Percentiles rank a stretch among this genome's conserved stretches.
Conservation (phyloP, 2,888 invertebrate genomes). For the Nasonia oneida region DNA sequence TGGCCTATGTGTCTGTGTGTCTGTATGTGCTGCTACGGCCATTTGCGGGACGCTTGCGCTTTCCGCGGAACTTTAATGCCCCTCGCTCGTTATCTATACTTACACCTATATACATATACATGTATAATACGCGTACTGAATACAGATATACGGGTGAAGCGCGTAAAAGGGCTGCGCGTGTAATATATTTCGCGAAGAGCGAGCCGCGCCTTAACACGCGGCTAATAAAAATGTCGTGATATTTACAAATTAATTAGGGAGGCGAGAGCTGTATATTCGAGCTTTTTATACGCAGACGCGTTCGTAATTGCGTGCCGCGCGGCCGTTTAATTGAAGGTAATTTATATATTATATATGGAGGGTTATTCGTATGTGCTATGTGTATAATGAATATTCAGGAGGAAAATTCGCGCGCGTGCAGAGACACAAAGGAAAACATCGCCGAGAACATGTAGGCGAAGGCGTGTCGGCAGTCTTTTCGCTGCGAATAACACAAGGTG, state of each 20-base stretch:
- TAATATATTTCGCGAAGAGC: neutral
- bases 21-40: neutral
- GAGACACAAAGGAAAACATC: neutral
- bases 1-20: conserved; percentile 21
- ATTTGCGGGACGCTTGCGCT: neutral
- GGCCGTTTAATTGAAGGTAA: too few species aligned
- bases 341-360: too few species aligned
- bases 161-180: conserved; percentile 7
- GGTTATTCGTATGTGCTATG: too few species aligned
- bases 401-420: neutral
- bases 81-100: conserved; percentile 55
- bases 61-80: conserved; percentile 43
- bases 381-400: neutral
- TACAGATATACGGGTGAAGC: conserved; percentile 45
- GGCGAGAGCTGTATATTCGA: neutral
- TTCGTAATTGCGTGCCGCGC: neutral
- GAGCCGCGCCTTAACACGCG: neutral
- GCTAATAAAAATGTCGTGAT: conserved; percentile 42
- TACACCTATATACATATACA: conserved; percentile 33
- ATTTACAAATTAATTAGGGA: conserved; percentile 49
- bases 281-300: neutral
- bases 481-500: neutral
- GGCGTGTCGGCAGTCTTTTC: neutral
- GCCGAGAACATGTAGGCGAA: neutral
- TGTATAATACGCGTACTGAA: neutral